Evolutionary conservation across 2,888 invertebrate species (phyloP).

Genomic region (Diloba caeruleocephala): DNA sequence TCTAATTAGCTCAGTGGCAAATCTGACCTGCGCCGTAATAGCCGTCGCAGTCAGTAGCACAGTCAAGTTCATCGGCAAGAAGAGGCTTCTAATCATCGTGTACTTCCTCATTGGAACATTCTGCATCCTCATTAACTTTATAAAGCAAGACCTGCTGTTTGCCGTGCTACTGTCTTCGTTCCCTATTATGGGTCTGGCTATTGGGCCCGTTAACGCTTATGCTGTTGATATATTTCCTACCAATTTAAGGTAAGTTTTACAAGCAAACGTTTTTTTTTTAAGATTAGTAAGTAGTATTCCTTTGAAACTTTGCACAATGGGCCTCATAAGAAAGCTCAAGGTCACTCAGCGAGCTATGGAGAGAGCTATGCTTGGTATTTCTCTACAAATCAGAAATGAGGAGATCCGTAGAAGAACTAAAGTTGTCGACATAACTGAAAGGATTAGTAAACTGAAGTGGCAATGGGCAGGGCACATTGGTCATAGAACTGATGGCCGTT

Average conservation of each 20-base stretch:
- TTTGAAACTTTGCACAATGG: no score
- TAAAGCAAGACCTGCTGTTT: conserved; percentile 74
- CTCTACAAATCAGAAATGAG: no score
- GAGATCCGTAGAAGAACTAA: no score
- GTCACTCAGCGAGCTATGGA: no score
- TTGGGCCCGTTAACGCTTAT: conserved; percentile 83
- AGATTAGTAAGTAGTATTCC: neutral
- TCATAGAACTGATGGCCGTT: no score
- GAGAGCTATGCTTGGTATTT: no score
- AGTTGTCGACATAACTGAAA: no score
- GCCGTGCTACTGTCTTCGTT: conserved; percentile 76
- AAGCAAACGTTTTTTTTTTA: neutral
- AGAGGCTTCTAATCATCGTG: conserved; percentile 69
- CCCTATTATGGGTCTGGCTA: conserved; percentile 72
- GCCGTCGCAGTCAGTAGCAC: conserved; percentile 71
- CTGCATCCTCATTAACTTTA: conserved; percentile 76
- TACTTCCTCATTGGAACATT: conserved; percentile 72
- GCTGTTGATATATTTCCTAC: conserved; percentile 84
- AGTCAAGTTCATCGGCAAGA: conserved; percentile 80
- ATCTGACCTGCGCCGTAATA: conserved; percentile 69
- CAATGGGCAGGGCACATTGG: no score
- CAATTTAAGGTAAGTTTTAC: conserved; percentile 72
- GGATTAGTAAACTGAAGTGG: no score
- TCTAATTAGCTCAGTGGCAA: conserved; percentile 74
- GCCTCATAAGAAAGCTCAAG: no score